Evolutionary conservation across 2,113 vertebrate species (phyloP), one percentile per base, ranked within the genome.

Genomic region (Mesocricetus auratus): DNA sequence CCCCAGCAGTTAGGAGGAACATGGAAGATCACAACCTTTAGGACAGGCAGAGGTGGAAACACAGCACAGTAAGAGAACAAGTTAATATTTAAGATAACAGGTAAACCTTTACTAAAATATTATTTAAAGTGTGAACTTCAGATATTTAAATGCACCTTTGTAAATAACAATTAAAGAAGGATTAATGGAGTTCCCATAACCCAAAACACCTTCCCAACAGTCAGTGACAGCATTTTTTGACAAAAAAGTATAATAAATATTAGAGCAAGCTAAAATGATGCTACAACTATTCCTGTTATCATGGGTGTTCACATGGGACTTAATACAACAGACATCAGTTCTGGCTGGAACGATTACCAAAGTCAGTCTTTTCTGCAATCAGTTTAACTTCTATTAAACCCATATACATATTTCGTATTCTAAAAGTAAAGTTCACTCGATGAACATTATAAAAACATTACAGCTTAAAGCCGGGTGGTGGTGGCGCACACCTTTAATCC

Each of bases 311-410:
- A 81, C 39, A 36, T 5, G 21, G 16, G 8, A 39, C 13, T 47
- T 16, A 1, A 12, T n/a, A 62, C 10, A 58, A 3, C 1, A 33
- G 2, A 7, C 0, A 13, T 31, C 10, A 66, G 8, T 16, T 56
- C 39, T 6, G 68, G 3, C 36, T 68, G 13, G 74, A 91, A 53
- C 50, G 3, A 62, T 53, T 22, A 36, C 31, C 45, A 53, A 78
- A 33, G 75, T 50, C 39, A 60, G 4, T 86, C 5, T 86, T 79
- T 86, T 86, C 15, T 92, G 9, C 45, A 81, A 60, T 68, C 7
- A 33, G 10, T 60, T 89, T 81, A 81, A 75, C 81, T 74, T n/a
- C n/a, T n/a, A n/a, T n/a, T n/a, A 53, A 53, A 50, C 50, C 50
- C 50, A 86, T 19, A 53, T 50, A 81, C 16, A 53, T 53, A 33